A percentile compares a stretch with the other conserved stretches of the same genome.
Conservation (phyloP, 1,140 invertebrate species). For the Drosophila pseudoobscura region DNA sequence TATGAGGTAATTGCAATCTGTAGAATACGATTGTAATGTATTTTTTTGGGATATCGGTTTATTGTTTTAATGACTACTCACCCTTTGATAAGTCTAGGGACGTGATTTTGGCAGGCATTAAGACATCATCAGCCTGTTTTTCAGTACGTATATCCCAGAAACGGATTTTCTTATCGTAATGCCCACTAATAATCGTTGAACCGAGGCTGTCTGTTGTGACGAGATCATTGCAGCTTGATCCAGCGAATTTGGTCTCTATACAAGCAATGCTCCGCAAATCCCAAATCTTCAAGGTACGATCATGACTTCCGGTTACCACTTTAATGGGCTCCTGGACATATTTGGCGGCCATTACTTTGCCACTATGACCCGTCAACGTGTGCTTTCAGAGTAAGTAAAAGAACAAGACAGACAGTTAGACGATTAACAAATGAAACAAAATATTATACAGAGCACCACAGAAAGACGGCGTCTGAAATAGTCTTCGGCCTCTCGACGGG, state of each 20-base stretch:
- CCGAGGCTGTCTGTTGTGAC: slow-evolving; percentile 94
- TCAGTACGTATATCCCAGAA: slow-evolving; percentile 90
- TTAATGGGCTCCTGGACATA: slow-evolving; percentile 95
- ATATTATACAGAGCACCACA: background rate
- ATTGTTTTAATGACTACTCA: slow-evolving; percentile 82
- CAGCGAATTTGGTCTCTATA: slow-evolving; percentile 98
- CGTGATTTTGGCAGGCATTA: slow-evolving; percentile 96
- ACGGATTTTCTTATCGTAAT: slow-evolving; percentile 98
- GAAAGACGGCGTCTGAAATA: too few relatives aligned
- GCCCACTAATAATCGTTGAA: slow-evolving; percentile 97
- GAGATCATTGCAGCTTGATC: slow-evolving; percentile 97
- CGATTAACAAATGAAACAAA: slow-evolving; percentile 37
- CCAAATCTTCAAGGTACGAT: slow-evolving; percentile 98
- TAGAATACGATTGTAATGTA: too few relatives aligned
- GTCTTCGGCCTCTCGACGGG: too few relatives aligned
- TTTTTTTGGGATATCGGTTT: too few relatives aligned
- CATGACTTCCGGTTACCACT: slow-evolving; percentile 96
- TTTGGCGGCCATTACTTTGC: slow-evolving; percentile 97
- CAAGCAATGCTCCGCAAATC: slow-evolving; percentile 96
- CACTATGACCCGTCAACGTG: slow-evolving; percentile 97
- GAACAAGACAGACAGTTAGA: slow-evolving; percentile 34
- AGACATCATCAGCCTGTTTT: slow-evolving; percentile 91
- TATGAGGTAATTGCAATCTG: too few relatives aligned
- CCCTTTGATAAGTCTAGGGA: slow-evolving; percentile 96
- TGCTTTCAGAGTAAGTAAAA: slow-evolving; percentile 87